phyloP scores from a whole-genome alignment of 2,113 vertebrate species.

The Periophthalmus modestus region DNA sequence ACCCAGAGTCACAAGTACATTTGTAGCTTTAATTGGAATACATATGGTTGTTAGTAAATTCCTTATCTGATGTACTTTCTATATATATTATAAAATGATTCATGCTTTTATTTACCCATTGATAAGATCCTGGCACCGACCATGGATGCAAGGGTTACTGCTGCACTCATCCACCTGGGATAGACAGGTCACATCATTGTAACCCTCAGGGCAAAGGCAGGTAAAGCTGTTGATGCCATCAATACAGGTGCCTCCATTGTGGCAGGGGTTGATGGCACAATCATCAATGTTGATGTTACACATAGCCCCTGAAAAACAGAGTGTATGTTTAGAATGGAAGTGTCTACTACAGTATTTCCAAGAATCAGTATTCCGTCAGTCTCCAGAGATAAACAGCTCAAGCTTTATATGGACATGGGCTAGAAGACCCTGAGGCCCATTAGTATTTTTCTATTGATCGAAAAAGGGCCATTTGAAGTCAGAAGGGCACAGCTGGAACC shows the following conservation, averaged over 20 bases:
- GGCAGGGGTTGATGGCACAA: constrained; percentile 86
- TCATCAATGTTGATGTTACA: constrained; percentile 92
- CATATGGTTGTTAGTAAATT: constrained; percentile 3
- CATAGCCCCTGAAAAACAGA: constrained; percentile 81
- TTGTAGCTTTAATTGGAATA: constrained; percentile 77
- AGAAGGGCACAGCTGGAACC: constrained; percentile 54
- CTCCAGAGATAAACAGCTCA: constrained; percentile 44
- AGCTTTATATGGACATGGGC: constrained; percentile 44
- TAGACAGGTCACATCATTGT: constrained; percentile 87
- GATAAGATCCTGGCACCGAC: constrained; percentile 85
- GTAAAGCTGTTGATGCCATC: constrained; percentile 87
- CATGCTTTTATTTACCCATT: constrained; percentile 79
- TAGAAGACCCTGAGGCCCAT: constrained; percentile 53
- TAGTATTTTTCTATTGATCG: constrained; percentile 44
- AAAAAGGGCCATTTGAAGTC: constrained; percentile 55
- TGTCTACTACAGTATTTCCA: no score
- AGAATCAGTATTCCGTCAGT: constrained; percentile 26
- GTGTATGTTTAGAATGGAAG: neutral
- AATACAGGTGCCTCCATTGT: constrained; percentile 89
- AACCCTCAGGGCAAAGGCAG: constrained; percentile 90
- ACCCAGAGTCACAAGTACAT: constrained; percentile 89
- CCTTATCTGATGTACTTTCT: neutral
- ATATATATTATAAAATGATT: neutral
- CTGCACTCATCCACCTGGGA: constrained; percentile 92
- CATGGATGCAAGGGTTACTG: constrained; percentile 94